Evolutionary conservation across 2,113 vertebrate genomes (phyloP).

Genomic region (Psephotus haematonotus): DNA sequence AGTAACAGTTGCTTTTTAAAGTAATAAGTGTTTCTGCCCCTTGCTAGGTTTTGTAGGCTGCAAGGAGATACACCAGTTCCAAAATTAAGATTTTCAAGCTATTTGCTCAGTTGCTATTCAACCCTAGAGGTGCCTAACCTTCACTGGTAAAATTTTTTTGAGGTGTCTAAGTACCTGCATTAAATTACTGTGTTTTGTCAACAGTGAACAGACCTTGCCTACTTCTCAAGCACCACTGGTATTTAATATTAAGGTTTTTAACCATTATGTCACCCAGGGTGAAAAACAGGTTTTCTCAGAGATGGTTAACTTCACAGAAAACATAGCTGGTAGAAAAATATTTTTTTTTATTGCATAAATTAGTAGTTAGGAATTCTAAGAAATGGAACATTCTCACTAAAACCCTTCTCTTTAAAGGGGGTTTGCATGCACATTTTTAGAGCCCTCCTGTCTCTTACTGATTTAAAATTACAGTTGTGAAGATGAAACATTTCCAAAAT

Average conservation of each 20-base stretch:
- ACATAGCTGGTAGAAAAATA: background rate
- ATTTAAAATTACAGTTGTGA: background rate
- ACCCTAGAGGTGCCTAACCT: background rate
- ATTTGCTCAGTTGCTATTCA: background rate
- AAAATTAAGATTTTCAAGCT: background rate
- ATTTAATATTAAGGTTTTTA: background rate
- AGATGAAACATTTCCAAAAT: background rate
- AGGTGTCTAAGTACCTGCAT: background rate
- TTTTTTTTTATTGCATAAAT: background rate
- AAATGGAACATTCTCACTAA: background rate
- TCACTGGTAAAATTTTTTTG: background rate
- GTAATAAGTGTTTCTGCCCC: background rate
- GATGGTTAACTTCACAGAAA: background rate
- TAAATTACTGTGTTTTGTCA: background rate
- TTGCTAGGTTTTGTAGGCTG: background rate
- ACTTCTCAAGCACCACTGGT: background rate
- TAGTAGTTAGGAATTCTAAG: background rate
- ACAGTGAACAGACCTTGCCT: background rate
- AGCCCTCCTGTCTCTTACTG: background rate
- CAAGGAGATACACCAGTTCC: background rate
- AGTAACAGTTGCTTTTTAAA: background rate
- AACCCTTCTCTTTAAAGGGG: background rate
- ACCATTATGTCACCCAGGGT: background rate
- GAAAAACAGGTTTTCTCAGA: background rate
- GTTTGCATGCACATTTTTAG: background rate